A percentile compares a stretch with the other conserved stretches of the same genome.
These are phyloP conservation scores for Tor tambroides DNA, from an alignment of 2,113 vertebrate species.

Conservation along the genomic window DNA sequence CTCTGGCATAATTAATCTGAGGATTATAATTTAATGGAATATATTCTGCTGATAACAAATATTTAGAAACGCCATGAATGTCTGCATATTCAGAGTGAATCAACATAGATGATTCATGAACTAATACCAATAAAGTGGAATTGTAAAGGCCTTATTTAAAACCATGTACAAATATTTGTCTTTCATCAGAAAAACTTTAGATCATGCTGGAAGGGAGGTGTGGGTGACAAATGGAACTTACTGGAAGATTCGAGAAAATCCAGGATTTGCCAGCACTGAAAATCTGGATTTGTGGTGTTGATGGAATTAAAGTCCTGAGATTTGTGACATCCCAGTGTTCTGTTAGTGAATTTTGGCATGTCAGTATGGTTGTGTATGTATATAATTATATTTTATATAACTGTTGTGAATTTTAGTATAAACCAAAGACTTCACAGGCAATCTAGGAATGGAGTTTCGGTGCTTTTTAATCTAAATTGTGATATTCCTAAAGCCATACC, in stretches of 20 bases:
- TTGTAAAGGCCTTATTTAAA: neutral
- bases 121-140: neutral
- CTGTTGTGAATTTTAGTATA: neutral
- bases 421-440: neutral
- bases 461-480: neutral
- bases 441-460: neutral
- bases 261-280: slow-evolving; percentile 81
- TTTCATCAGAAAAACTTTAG: slow-evolving; percentile 73
- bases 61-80: neutral
- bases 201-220: slow-evolving; percentile 81
- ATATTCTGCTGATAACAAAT: neutral
- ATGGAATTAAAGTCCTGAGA: neutral
- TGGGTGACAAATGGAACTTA: slow-evolving; percentile 89
- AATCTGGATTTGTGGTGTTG: slow-evolving; percentile 87
- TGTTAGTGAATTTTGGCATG: neutral
- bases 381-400: slow-evolving; percentile 23
- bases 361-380: neutral
- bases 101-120: neutral
- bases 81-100: neutral
- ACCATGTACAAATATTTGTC: neutral
- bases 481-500: neutral
- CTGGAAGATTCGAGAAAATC: slow-evolving; percentile 85
- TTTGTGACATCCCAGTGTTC: neutral
- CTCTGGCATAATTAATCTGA: no score
- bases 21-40: neutral